Conservation (phyloP, 2,797 vertebrate genomes). For the Cynopterus sphinx region DNA sequence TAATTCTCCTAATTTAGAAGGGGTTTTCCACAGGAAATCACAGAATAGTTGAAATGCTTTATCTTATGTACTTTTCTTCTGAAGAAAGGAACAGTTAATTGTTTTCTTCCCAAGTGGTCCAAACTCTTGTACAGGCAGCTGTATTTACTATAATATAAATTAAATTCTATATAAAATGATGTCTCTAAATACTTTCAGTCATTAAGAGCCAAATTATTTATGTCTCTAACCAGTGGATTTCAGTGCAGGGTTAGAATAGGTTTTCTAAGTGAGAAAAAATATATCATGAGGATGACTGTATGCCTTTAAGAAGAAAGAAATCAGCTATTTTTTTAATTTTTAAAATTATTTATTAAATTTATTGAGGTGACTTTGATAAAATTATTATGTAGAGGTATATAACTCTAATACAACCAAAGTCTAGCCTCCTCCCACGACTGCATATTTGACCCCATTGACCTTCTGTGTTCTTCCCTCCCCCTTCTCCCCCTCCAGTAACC, state of each 20-base stretch:
- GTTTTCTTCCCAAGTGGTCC: neutral
- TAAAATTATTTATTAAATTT: neutral
- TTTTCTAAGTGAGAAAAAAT: slow-evolving; percentile 33
- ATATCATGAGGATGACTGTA: neutral
- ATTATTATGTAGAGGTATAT: neutral
- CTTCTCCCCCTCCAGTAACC: neutral
- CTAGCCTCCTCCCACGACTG: neutral
- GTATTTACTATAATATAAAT: slow-evolving; percentile 33
- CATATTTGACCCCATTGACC: neutral
- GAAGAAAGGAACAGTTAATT: slow-evolving; percentile 63
- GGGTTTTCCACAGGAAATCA: slow-evolving; percentile 77
- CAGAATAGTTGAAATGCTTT: slow-evolving; percentile 61
- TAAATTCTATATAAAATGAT: neutral
- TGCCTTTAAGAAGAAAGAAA: slow-evolving; percentile 13
- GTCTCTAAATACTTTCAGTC: neutral
- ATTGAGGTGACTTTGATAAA: neutral
- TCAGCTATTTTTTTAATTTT: neutral
- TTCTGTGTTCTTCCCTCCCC: neutral
- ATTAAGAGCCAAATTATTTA: neutral
- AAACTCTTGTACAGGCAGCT: slow-evolving; percentile 22
- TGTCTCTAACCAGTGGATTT: neutral
- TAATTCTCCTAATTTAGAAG: slow-evolving; percentile 64
- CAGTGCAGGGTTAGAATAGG: neutral
- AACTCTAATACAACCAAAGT: neutral
- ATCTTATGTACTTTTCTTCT: slow-evolving; percentile 67